phyloP scores from a whole-genome alignment of 2,113 vertebrate species.

The Alouatta palliata region DNA sequence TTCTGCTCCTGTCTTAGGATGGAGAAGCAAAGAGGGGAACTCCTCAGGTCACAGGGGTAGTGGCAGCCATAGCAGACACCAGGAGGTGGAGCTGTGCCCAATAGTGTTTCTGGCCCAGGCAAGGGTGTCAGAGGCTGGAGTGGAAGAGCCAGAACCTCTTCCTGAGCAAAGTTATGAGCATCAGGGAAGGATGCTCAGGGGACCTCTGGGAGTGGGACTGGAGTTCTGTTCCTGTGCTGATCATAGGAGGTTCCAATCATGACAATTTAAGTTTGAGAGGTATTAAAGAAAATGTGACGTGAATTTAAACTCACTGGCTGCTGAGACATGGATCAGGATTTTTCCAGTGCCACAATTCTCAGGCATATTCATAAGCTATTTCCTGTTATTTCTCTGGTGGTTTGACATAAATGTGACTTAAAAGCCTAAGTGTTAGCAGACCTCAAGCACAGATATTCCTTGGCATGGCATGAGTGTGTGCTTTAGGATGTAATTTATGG shows the following conservation, averaged over 20 bases:
- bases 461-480: background rate
- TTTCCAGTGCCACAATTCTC: background rate
- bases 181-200: background rate
- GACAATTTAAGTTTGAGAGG: background rate
- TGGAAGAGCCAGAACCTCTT: background rate
- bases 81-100: background rate
- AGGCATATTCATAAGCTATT: background rate
- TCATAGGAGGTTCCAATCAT: background rate
- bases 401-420: background rate
- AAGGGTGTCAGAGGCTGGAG: background rate
- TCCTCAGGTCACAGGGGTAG: background rate
- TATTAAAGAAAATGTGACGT: background rate
- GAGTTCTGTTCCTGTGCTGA: background rate
- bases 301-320: background rate
- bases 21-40: background rate
- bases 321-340: background rate
- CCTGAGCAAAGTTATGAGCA: background rate
- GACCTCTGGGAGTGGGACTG: background rate
- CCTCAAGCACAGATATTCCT: background rate
- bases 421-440: background rate
- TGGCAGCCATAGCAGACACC: background rate
- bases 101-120: background rate
- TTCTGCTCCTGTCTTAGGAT: background rate
- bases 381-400: background rate
- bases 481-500: background rate